phyloP scores from a whole-genome alignment of 2,888 invertebrate genomes.

The Mystacides longicornis region DNA sequence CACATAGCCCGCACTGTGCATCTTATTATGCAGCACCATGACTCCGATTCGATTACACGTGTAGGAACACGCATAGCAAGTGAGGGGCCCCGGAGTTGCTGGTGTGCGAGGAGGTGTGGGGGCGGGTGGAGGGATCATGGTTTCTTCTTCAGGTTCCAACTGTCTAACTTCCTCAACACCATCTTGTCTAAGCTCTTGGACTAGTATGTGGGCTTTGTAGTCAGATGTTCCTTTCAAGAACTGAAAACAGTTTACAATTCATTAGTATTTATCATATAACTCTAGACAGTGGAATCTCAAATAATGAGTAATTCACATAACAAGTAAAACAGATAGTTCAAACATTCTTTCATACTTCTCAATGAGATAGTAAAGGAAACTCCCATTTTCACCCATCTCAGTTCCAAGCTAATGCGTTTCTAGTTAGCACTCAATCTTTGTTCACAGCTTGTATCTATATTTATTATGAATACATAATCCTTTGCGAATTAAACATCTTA shows the following conservation, averaged over 20 bases:
- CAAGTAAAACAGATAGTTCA: too few species aligned
- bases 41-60: slow-evolving; percentile 63
- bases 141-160: slow-evolving; percentile 15
- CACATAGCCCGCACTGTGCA: slow-evolving; percentile 51
- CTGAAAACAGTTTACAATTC: slow-evolving; percentile 39
- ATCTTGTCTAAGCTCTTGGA: slow-evolving; percentile 36
- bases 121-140: not conserved
- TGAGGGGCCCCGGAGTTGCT: slow-evolving; percentile 38
- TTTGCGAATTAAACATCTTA: too few species aligned
- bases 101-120: slow-evolving; percentile 22
- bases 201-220: slow-evolving; percentile 57
- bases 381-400: too few species aligned
- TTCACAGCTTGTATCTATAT: too few species aligned
- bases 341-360: too few species aligned
- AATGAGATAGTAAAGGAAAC: too few species aligned
- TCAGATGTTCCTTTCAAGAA: slow-evolving; percentile 40
- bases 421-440: too few species aligned
- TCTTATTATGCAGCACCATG: slow-evolving; percentile 64
- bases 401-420: too few species aligned
- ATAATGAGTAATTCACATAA: too few species aligned
- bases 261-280: too few species aligned
- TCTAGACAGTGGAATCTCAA: too few species aligned
- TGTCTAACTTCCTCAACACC: slow-evolving; percentile 22
- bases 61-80: slow-evolving; percentile 59
- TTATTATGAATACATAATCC: too few species aligned